Conservation (phyloP, 2,888 invertebrate species). For the Myopa testacea region DNA sequence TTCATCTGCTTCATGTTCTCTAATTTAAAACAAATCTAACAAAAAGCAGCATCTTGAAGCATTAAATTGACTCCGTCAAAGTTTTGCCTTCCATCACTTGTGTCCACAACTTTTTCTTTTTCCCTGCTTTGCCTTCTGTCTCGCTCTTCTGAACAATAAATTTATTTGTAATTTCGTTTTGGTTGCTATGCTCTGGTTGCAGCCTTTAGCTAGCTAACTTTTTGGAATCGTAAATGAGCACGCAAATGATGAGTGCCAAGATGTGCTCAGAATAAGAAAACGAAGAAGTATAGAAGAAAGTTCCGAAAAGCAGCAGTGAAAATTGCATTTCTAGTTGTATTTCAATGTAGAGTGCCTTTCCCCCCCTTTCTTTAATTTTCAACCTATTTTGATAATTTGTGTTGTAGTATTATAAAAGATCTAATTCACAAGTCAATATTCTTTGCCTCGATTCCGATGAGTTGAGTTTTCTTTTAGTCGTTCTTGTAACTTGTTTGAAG, state of each 20-base stretch:
- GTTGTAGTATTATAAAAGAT: too few species aligned
- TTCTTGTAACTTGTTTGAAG: too few species aligned
- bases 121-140: neutral
- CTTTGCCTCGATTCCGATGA: too few species aligned
- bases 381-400: too few species aligned
- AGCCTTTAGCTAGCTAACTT: neutral
- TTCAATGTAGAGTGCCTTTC: neutral
- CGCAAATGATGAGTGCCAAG: slow-evolving; percentile 15
- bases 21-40: too few species aligned
- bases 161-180: neutral
- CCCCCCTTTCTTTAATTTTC: too few species aligned
- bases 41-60: too few species aligned
- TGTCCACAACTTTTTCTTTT: neutral
- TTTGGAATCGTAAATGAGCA: slow-evolving; percentile 26
- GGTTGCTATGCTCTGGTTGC: too few species aligned
- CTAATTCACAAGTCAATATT: too few species aligned
- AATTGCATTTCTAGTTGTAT: neutral
- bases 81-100: neutral
- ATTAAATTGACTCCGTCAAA: too few species aligned
- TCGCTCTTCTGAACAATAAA: neutral
- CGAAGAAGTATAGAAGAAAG: neutral
- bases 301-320: neutral
- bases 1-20: too few species aligned
- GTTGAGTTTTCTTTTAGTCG: too few species aligned
- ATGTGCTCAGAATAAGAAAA: neutral